A percentile compares a stretch with the other conserved stretches of the same genome.
Evolutionary conservation across 2,113 vertebrate genomes (phyloP).

Genomic region (Bubo blakistoni): DNA sequence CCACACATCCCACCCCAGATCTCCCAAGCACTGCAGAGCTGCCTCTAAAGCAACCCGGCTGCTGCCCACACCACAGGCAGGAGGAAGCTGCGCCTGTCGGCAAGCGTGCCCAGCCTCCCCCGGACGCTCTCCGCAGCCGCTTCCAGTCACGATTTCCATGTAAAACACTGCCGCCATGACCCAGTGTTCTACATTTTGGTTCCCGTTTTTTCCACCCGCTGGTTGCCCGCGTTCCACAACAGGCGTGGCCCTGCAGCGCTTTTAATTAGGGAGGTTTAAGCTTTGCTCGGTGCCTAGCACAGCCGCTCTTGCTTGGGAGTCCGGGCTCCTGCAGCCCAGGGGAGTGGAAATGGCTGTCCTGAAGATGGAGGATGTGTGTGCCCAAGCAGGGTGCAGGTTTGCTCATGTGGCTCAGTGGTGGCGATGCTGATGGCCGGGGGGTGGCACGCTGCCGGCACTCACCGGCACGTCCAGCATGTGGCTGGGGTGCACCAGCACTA

Average conservation of each 20-base stretch:
- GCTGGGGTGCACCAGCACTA: background rate
- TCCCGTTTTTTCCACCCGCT: conserved; percentile 7
- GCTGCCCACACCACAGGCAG: background rate
- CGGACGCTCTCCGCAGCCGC: background rate
- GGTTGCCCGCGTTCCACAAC: background rate
- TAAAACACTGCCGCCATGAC: background rate
- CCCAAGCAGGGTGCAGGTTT: background rate
- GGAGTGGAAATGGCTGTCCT: background rate
- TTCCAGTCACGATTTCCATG: conserved; percentile 58
- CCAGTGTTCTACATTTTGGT: conserved; percentile 51
- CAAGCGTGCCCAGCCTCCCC: background rate
- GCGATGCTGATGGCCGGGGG: fast-evolving
- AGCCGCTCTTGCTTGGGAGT: background rate
- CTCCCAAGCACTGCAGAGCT: background rate
- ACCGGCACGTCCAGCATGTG: background rate
- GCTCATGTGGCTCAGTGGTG: background rate
- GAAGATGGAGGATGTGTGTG: fast-evolving
- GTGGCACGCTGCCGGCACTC: fast-evolving
- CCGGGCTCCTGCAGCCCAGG: background rate
- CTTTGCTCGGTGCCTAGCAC: background rate
- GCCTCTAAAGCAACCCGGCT: background rate
- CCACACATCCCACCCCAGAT: background rate
- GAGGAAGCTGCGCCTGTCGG: background rate
- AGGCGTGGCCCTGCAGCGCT: background rate
- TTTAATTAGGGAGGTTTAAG: background rate